Base-by-base conservation (phyloP, 2,888 invertebrate genomes). In the Oligia latruncula region DNA sequence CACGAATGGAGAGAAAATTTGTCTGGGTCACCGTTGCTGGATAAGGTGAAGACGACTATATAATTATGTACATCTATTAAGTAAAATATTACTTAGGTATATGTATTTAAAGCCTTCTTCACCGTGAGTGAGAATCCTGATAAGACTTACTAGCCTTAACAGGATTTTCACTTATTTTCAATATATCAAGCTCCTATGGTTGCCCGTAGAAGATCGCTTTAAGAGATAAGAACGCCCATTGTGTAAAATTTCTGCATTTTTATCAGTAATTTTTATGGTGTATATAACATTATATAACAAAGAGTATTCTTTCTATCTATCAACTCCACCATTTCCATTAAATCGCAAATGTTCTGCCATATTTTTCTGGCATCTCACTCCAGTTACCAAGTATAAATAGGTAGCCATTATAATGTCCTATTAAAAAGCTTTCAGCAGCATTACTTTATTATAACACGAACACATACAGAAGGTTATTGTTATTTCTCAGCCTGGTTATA, bases 391-490 rank as follows among this genome's bases (percentile, higher is more conserved):
- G 23, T 17, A 29, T 23, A 64, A 52, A 74, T 4, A 35, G 23
- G 20, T 9, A 29, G 2, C 23, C n/a, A 46, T 66, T 66, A 62
- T 43, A 20, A 52, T 62, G 46, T 15, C 35, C 35, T 29, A 71
- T 77, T 73, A 73, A 82, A 84, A 82, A 79, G 52, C 84, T 84
- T 84, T 73, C 67, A 82, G 62, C 0, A 15, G 20, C 60, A 60
- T 77, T n/a, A 62, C 82, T 60, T n/a, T 65, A 52, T 60, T 49
- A 66, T 60, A 74, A 70, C 40, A 46, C 46, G 15, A 46, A 65
- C 35, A 52, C 46, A 2, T 8, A 20, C 1, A n/a, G 1, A n/a
- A 35, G 55, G 40, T 75, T 72, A 85, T 66, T 81, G 65, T 86
- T 76, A 74, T 52, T 46, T 71, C 29, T 13, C 40, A 40, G 4